Percentiles rank a stretch among this genome's conserved stretches.
Conservation (phyloP, 2,888 invertebrate genomes). For the Papilio elwesi region DNA sequence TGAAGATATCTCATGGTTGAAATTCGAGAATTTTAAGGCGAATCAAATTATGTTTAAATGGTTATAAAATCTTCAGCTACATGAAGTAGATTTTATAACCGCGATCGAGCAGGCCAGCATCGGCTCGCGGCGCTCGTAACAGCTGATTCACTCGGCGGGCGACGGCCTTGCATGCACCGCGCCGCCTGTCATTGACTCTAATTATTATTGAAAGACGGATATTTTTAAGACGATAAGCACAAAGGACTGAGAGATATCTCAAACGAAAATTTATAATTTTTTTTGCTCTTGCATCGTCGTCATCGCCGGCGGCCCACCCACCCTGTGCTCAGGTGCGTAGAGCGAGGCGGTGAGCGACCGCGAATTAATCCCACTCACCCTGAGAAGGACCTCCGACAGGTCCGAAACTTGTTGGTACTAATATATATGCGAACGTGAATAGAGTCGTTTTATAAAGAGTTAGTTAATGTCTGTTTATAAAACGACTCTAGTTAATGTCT, state of each 20-base stretch:
- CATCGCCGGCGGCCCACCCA: too few species aligned
- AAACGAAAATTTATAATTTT: background rate
- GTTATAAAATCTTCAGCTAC: background rate
- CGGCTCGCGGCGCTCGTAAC: conserved; percentile 64
- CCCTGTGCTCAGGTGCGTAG: too few species aligned
- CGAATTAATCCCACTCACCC: too few species aligned
- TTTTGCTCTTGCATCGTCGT: background rate
- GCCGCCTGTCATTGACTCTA: conserved; percentile 48
- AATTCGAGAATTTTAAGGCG: conserved; percentile 2
- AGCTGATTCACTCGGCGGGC: conserved; percentile 73
- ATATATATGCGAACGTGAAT: too few species aligned
- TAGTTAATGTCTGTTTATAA: too few species aligned
- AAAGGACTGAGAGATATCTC: conserved; percentile 30
- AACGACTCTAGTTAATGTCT: too few species aligned
- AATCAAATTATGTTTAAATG: conserved; percentile 10
- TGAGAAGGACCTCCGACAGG: too few species aligned
- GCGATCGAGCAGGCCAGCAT: conserved; percentile 54
- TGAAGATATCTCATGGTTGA: background rate
- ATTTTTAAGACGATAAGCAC: conserved; percentile 41
- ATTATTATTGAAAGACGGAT: conserved; percentile 40
- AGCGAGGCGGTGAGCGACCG: too few species aligned
- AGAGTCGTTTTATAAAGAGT: too few species aligned
- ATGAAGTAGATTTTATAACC: too few species aligned
- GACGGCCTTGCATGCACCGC: conserved; percentile 65
- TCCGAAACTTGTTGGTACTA: too few species aligned